Base-by-base conservation (phyloP, 2,888 invertebrate species). In the Brenthis ino region DNA sequence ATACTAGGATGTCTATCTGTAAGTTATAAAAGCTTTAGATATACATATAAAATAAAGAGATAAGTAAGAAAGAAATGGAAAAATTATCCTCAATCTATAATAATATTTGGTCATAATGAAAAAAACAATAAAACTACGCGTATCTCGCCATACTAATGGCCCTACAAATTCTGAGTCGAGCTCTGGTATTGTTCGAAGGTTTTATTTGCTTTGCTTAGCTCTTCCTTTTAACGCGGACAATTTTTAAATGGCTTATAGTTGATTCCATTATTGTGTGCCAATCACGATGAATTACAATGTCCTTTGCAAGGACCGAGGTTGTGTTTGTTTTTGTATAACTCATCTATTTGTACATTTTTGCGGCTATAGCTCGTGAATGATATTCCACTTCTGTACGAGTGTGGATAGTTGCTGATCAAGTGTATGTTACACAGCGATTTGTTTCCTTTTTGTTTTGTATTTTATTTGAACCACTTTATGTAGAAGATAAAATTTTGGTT, bases 211-310 rank as follows among this genome's bases (percentile, higher is more conserved):
- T 58, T 64, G 60, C 60, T 87, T 83, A 80, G 82, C 37, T 43
- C 37, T 91, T 89, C 86, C 85, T 89, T 91, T 91, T 89, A 87
- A 83, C 86, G 82, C 84, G 85, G 84, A 87, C 91, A 91, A 89
- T 92, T 93, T 93, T 93, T 89, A 92, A 92, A 91, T 88, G 90
- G 89, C 88, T 86, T 87, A 90, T 87, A 87, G 89, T 91, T 92
- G 92, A 91, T 90, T 91, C 91, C 89, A 91, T 92, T 93, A 93
- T 93, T 93, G 93, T 93, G 89, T 93, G 92, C 92, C 93, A 93
- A 92, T 93, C 93, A 91, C 86, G 77, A 84, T 91, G 93, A 93
- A 91, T 91, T 92, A 93, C 92, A 92, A 91, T 92, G 91, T 93
- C 91, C 89, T 90, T 91, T 92, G 85, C 80, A 43, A 84, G 82